These are phyloP conservation scores for Machaerirhynchus nigripectus DNA, from an alignment of 2,113 vertebrate species.

Conservation along the genomic window DNA sequence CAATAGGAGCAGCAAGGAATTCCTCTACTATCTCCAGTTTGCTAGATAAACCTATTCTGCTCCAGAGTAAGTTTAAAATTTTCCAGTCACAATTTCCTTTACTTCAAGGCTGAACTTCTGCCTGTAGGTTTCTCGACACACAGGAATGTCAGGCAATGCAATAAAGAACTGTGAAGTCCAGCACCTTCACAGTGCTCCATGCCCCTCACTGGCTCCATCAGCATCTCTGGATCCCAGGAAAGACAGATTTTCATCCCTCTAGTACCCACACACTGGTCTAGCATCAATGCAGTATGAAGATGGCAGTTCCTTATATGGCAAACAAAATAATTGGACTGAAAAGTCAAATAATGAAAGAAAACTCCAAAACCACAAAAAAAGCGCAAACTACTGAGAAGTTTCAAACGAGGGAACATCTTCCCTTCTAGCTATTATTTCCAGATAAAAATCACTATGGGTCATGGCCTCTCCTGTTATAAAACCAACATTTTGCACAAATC, in stretches of 20 bases:
- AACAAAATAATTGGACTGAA: background rate
- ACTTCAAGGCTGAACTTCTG: background rate
- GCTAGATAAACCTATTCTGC: background rate
- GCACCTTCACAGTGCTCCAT: background rate
- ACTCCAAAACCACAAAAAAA: background rate
- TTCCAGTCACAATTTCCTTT: background rate
- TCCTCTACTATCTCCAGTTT: background rate
- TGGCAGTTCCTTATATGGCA: rapidly evolving
- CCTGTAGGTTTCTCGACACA: background rate
- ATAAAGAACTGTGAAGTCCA: background rate
- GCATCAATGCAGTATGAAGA: background rate
- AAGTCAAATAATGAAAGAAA: background rate
- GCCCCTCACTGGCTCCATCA: rapidly evolving
- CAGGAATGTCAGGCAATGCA: background rate
- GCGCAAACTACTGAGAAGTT: background rate
- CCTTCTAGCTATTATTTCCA: background rate
- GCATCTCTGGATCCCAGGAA: background rate
- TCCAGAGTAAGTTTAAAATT: background rate
- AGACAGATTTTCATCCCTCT: background rate
- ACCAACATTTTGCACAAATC: background rate
- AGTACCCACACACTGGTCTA: background rate
- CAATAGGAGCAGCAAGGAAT: background rate
- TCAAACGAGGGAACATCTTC: background rate
- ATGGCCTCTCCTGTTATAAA: background rate
- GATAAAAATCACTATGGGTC: background rate